Percentiles rank a stretch among this genome's conserved stretches.
phyloP scores from a whole-genome alignment of 2,113 vertebrate genomes.

The Scytalopus superciliaris region DNA sequence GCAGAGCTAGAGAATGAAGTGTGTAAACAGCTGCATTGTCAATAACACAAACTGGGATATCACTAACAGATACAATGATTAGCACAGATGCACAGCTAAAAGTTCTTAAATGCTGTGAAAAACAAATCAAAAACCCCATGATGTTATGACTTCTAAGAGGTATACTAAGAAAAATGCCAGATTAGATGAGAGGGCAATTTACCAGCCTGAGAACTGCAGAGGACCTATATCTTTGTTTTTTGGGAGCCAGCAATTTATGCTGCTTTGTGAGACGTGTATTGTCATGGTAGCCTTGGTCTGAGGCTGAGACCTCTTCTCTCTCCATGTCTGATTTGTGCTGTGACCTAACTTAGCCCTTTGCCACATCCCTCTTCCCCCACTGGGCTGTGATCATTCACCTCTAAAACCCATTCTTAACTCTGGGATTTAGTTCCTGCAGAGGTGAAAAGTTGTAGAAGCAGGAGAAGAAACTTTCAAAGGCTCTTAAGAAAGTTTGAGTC shows the following conservation, averaged over 20 bases:
- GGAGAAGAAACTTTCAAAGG: neutral
- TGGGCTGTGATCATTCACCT: neutral
- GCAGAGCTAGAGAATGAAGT: neutral
- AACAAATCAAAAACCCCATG: neutral
- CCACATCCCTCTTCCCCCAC: neutral
- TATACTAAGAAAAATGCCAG: neutral
- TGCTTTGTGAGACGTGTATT: neutral
- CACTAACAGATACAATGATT: neutral
- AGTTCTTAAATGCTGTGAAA: neutral
- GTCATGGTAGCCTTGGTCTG: neutral
- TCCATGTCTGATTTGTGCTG: neutral
- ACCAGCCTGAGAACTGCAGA: neutral
- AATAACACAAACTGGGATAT: neutral
- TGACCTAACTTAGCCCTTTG: neutral
- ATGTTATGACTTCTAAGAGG: neutral
- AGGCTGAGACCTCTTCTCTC: neutral
- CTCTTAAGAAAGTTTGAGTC: neutral
- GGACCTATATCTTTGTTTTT: neutral
- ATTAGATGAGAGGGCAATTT: neutral
- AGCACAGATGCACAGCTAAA: neutral
- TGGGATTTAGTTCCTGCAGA: neutral
- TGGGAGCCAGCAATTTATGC: fast-evolving
- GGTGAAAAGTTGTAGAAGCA: neutral
- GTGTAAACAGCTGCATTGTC: neutral
- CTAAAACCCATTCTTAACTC: neutral